A percentile compares a stretch with the other conserved stretches of the same genome.
Conservation (phyloP, 2,113 vertebrate species). For the Capreolus pygargus region DNA sequence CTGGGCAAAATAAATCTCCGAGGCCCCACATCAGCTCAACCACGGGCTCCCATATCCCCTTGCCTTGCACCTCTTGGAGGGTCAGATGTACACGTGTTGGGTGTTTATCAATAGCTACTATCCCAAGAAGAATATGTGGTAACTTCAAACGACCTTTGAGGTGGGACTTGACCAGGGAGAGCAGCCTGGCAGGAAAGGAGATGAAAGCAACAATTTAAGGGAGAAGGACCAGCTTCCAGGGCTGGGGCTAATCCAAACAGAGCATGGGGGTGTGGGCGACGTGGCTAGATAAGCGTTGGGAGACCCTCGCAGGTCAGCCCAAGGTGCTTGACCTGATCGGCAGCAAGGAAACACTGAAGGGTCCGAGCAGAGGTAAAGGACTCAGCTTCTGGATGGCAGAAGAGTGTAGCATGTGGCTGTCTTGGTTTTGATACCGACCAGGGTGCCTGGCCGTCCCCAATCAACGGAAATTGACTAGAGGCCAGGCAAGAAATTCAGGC, state of each 20-base stretch:
- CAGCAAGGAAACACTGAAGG: neutral
- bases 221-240: neutral
- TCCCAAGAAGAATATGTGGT: neutral
- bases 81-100: rapidly evolving
- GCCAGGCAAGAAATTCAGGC: neutral
- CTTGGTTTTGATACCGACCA: neutral
- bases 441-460: neutral
- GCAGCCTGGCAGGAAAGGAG: neutral
- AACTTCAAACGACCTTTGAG: neutral
- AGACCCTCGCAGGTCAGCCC: neutral
- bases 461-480: neutral
- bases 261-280: rapidly evolving
- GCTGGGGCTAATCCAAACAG: neutral
- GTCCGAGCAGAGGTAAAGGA: neutral
- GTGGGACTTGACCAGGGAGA: neutral
- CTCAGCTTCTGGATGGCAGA: neutral
- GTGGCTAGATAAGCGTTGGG: neutral
- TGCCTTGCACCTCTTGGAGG: neutral
- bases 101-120: neutral
- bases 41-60: neutral
- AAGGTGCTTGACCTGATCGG: rapidly evolving
- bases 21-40: neutral
- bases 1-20: neutral
- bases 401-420: rapidly evolving
- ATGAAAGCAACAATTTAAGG: too few species aligned